A percentile compares a stretch with the other conserved stretches of the same genome.
These are phyloP conservation scores for Muscicapa striata DNA, from an alignment of 2,797 vertebrate genomes.

Conservation along the genomic window DNA sequence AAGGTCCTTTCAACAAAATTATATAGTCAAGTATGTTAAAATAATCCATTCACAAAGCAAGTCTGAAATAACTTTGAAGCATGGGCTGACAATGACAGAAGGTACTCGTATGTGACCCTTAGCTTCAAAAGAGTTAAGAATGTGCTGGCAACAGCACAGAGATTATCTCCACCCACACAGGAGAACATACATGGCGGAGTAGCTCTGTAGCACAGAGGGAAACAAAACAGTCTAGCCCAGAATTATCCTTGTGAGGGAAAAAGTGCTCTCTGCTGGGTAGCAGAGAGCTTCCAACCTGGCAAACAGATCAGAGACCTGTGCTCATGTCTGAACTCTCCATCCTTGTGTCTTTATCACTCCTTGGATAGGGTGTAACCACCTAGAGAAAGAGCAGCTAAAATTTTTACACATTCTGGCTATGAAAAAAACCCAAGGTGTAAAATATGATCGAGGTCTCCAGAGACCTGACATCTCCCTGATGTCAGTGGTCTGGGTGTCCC, in stretches of 20 bases:
- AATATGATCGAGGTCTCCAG: background rate
- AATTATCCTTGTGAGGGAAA: background rate
- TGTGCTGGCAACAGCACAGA: constrained; percentile 50
- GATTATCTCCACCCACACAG: constrained; percentile 61
- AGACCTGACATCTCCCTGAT: background rate
- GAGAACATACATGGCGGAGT: constrained; percentile 17
- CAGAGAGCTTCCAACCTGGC: background rate
- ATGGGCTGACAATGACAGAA: constrained; percentile 26
- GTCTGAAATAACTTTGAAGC: constrained; percentile 53
- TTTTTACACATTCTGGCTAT: background rate
- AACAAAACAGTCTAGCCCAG: constrained; percentile 17
- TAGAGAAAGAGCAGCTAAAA: background rate
- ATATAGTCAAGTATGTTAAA: constrained; percentile 35
- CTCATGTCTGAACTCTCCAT: background rate
- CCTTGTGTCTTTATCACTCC: background rate
- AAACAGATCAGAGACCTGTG: background rate
- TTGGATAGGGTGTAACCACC: background rate
- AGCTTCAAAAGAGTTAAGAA: constrained; percentile 62
- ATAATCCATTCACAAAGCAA: constrained; percentile 52
- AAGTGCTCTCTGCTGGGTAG: background rate
- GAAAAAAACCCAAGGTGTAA: background rate
- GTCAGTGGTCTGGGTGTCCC: background rate
- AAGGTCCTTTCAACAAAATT: constrained; percentile 39
- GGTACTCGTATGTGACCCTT: background rate
- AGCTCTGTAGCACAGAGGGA: background rate